These are phyloP conservation scores for Mycteria americana DNA, from an alignment of 2,797 vertebrate genomes.

Conservation along the genomic window DNA sequence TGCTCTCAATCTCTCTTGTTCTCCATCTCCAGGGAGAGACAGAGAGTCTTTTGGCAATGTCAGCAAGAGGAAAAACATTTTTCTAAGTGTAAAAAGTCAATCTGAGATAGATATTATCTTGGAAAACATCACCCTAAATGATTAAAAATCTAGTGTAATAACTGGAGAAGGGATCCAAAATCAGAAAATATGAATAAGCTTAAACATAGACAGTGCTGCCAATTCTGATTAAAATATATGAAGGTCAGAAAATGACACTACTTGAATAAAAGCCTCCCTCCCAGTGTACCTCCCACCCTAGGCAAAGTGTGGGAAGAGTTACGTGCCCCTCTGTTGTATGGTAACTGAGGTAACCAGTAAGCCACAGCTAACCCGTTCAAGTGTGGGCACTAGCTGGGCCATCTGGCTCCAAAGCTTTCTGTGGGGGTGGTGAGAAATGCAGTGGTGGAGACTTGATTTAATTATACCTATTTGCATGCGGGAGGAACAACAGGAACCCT, in stretches of 20 bases:
- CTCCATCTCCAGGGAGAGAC: not conserved
- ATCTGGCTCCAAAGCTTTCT: not conserved
- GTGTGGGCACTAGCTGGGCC: not conserved
- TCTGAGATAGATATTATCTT: not conserved
- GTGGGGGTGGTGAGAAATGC: not conserved
- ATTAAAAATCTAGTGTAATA: not conserved
- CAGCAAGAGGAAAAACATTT: not conserved
- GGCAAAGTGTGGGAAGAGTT: not conserved
- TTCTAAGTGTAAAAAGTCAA: not conserved
- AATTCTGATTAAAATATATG: not conserved
- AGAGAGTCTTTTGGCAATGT: not conserved
- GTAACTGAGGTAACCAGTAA: not conserved
- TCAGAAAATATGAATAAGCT: not conserved
- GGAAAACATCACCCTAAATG: not conserved
- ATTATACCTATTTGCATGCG: not conserved
- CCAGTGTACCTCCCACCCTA: not conserved
- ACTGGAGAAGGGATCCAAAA: not conserved
- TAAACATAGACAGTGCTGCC: not conserved
- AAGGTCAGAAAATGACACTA: not conserved
- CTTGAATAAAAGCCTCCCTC: not conserved
- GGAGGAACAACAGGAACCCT: not conserved
- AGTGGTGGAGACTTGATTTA: not conserved
- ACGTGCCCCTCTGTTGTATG: not conserved
- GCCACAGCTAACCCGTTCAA: not conserved
- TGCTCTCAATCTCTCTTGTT: not conserved